Conservation (phyloP, 2,797 vertebrate genomes). For the Acanthiza pusilla region DNA sequence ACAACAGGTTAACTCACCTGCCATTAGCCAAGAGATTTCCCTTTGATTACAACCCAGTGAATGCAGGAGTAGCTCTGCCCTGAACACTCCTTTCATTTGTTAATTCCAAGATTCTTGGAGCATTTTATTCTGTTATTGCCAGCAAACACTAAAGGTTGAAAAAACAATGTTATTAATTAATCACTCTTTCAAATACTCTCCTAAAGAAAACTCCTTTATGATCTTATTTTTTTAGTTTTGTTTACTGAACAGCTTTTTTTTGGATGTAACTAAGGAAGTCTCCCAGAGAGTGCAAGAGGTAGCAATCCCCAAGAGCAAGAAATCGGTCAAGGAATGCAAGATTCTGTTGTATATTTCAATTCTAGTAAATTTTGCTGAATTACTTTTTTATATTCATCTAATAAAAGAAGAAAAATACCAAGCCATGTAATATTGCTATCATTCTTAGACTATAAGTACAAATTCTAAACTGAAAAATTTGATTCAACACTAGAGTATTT, state of each 20-base stretch:
- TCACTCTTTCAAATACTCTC: not conserved
- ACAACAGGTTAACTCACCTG: not conserved
- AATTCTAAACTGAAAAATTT: not conserved
- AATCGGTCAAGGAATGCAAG: not conserved
- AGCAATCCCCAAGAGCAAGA: not conserved
- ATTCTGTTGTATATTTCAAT: not conserved
- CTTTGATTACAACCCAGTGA: not conserved
- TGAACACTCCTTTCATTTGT: not conserved
- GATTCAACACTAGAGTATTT: not conserved
- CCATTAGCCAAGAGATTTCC: not conserved
- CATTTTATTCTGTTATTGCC: not conserved
- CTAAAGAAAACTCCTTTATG: accelerated
- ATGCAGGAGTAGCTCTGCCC: not conserved
- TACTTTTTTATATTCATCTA: not conserved
- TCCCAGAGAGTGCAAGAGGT: not conserved
- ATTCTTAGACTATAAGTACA: not conserved
- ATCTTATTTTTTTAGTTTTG: not conserved
- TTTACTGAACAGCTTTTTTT: not conserved
- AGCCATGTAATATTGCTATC: not conserved
- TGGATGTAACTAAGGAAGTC: not conserved
- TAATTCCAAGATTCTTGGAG: not conserved
- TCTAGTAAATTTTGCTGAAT: not conserved
- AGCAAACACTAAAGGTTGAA: not conserved
- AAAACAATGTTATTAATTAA: not conserved
- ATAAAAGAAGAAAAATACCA: not conserved